Conservation (phyloP, 2,797 vertebrate species). For the Pangasius mekongensis region DNA sequence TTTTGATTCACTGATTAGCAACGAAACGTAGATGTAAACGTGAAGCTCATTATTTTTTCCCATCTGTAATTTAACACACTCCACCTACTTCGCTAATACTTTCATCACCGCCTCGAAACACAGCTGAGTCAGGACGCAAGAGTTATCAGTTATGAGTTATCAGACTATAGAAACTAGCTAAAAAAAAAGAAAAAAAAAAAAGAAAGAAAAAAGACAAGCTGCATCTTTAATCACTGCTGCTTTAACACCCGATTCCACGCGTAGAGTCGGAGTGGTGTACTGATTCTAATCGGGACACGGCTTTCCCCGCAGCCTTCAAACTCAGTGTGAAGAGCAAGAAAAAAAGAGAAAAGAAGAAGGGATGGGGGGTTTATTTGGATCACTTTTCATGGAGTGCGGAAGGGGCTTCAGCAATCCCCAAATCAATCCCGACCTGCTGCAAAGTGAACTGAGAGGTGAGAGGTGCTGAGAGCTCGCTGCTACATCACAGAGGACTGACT, state of each 20-base stretch:
- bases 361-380: constrained; percentile 53
- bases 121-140: too few species aligned
- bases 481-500: constrained; percentile 33
- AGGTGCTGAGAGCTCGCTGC: constrained; percentile 42
- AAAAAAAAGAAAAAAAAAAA: too few species aligned
- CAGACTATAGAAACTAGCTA: background rate
- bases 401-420: constrained; percentile 59
- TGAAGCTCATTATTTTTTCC: too few species aligned
- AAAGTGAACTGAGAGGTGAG: constrained; percentile 53
- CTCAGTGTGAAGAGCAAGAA: constrained; percentile 48
- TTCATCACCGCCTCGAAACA: too few species aligned
- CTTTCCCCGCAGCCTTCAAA: constrained; percentile 48
- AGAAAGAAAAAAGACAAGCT: background rate
- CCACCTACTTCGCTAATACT: too few species aligned
- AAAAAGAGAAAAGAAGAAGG: constrained; percentile 23
- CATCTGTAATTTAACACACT: too few species aligned
- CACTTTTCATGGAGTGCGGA: constrained; percentile 58
- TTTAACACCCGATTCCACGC: background rate
- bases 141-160: background rate
- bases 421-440: constrained; percentile 61
- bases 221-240: constrained; percentile 24
- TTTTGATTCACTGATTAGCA: too few species aligned
- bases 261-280: constrained; percentile 2
- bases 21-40: too few species aligned
- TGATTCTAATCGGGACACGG: constrained; percentile 42